phyloP scores from a whole-genome alignment of 2,797 vertebrate genomes.

The Numenius phaeopus region DNA sequence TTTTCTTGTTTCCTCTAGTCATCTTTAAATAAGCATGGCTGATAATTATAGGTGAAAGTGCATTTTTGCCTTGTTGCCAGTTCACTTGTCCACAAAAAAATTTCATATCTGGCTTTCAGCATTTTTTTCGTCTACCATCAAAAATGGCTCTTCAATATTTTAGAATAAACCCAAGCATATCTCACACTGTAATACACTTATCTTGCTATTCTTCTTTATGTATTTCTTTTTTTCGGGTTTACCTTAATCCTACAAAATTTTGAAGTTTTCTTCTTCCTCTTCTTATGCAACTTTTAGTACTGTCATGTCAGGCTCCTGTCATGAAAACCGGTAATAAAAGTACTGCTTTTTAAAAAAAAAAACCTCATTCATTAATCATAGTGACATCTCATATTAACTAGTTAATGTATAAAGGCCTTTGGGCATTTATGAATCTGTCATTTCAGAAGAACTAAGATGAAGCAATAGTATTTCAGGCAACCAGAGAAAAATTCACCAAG shows the following conservation, averaged over 20 bases:
- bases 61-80: not conserved
- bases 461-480: conserved; percentile 26
- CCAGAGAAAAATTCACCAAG: not conserved
- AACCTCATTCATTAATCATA: conserved; percentile 19
- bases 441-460: conserved; percentile 34
- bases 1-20: not conserved
- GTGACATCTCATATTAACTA: conserved; percentile 55
- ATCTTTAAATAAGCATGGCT: not conserved
- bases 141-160: not conserved
- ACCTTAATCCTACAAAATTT: not conserved
- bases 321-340: not conserved
- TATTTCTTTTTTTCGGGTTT: not conserved
- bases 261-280: not conserved
- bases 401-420: conserved; percentile 33
- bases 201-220: not conserved
- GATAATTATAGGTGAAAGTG: not conserved
- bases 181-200: not conserved
- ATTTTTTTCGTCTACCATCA: not conserved
- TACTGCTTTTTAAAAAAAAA: not conserved
- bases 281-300: not conserved
- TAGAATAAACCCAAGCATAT: not conserved
- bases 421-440: conserved; percentile 33
- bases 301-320: not conserved
- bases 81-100: not conserved
- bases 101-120: not conserved